Conservation (phyloP, 2,888 invertebrate species). For the Catocala fraxini region DNA sequence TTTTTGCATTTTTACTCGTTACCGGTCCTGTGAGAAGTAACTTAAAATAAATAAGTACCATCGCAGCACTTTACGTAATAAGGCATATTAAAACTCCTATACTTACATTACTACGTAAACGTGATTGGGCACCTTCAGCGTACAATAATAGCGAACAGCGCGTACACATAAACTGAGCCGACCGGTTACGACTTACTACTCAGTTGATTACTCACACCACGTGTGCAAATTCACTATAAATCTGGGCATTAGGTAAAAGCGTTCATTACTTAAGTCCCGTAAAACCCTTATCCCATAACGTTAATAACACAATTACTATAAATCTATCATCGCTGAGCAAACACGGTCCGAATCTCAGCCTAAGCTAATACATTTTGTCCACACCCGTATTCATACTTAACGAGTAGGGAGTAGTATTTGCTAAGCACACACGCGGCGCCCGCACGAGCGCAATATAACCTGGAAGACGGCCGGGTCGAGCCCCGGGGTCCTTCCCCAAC, state of each 20-base stretch:
- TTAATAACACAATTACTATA: conserved; percentile 88
- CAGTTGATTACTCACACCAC: conserved; percentile 74
- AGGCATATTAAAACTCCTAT: conserved; percentile 31
- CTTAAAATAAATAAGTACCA: conserved; percentile 58
- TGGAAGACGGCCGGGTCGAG: conserved; percentile 83
- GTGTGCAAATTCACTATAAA: conserved; percentile 83
- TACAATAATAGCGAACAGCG: conserved; percentile 10
- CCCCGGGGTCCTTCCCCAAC: conserved; percentile 82
- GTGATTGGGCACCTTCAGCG: conserved; percentile 14
- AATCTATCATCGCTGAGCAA: conserved; percentile 87
- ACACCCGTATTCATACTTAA: conserved; percentile 87
- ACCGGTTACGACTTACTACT: conserved; percentile 46
- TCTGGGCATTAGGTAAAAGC: conserved; percentile 84
- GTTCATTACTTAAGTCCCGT: conserved; percentile 87
- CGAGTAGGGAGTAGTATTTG: conserved; percentile 86
- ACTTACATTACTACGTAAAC: conserved; percentile 2
- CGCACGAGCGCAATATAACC: conserved; percentile 86
- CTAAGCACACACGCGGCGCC: conserved; percentile 85
- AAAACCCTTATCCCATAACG: conserved; percentile 88
- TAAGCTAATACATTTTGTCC: conserved; percentile 88
- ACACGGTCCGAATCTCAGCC: conserved; percentile 87
- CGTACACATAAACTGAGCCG: conserved; percentile 10
- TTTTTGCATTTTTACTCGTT: conserved; percentile 82
- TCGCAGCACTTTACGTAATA: conserved; percentile 32
- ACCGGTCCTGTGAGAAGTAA: conserved; percentile 65